These are phyloP conservation scores for Strigamia crassipes DNA, from an alignment of 2,888 invertebrate genomes.

Conservation along the genomic window DNA sequence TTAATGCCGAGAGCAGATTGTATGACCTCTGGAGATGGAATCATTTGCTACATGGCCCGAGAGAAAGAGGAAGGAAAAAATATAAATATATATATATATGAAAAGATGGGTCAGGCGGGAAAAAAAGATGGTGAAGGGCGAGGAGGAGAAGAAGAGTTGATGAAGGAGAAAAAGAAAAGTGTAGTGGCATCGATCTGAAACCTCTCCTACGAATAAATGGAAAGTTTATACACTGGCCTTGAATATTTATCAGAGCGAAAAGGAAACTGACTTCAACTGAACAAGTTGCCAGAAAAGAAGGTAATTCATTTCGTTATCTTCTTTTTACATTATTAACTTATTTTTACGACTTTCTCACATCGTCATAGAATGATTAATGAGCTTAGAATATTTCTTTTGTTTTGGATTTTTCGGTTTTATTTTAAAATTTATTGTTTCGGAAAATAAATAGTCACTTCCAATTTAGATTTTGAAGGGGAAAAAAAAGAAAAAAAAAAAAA, in stretches of 20 bases:
- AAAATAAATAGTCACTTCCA: background rate
- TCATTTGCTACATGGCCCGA: background rate
- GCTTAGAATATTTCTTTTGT: background rate
- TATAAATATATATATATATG: background rate
- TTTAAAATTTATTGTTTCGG: background rate
- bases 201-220: slow-evolving; percentile 39
- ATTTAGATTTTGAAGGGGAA: background rate
- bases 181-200: slow-evolving; percentile 39
- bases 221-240: slow-evolving; percentile 42
- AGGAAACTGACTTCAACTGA: slow-evolving; percentile 23
- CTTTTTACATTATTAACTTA: background rate
- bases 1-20: background rate
- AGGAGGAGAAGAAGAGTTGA: background rate
- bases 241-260: slow-evolving; percentile 39
- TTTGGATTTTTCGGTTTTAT: background rate
- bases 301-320: slow-evolving; percentile 38
- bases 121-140: background rate
- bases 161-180: slow-evolving; percentile 22
- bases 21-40: background rate
- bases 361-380: slow-evolving; percentile 14
- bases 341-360: slow-evolving; percentile 27
- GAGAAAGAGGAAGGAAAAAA: background rate
- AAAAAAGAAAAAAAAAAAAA: background rate
- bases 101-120: background rate
- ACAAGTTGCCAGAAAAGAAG: slow-evolving; percentile 35